phyloP scores from a whole-genome alignment of 2,113 vertebrate genomes.

The Scolopax mira region DNA sequence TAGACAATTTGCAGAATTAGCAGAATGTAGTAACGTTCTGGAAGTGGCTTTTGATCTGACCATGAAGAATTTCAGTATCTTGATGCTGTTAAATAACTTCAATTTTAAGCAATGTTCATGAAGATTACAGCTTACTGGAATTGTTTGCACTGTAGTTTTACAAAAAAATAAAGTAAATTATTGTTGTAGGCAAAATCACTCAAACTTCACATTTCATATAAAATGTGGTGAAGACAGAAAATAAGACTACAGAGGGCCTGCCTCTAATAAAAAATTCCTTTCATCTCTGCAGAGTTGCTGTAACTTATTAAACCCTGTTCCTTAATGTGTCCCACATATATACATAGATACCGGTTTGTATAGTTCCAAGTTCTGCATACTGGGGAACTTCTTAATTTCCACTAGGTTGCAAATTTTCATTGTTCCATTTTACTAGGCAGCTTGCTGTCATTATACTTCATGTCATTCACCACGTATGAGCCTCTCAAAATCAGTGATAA shows the following conservation, averaged over 20 bases:
- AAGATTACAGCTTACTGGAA: neutral
- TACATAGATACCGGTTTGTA: neutral
- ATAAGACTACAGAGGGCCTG: neutral
- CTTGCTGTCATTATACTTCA: neutral
- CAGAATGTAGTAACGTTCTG: neutral
- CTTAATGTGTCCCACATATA: neutral
- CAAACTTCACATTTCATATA: neutral
- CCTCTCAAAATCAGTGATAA: neutral
- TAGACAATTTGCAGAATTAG: neutral
- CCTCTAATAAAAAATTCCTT: neutral
- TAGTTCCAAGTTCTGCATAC: neutral
- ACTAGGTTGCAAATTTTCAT: neutral
- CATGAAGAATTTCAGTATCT: neutral
- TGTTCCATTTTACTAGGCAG: neutral
- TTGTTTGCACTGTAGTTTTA: neutral
- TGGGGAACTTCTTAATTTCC: neutral
- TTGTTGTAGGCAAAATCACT: neutral
- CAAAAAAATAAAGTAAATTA: neutral
- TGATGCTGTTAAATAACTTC: neutral
- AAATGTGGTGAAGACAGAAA: neutral
- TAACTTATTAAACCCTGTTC: neutral
- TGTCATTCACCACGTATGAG: neutral
- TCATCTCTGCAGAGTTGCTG: neutral
- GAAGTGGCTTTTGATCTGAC: neutral
- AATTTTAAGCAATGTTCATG: neutral